These are phyloP conservation scores for Poeciliopsis presidionis DNA, from an alignment of 2,797 vertebrate species.

Conservation along the genomic window DNA sequence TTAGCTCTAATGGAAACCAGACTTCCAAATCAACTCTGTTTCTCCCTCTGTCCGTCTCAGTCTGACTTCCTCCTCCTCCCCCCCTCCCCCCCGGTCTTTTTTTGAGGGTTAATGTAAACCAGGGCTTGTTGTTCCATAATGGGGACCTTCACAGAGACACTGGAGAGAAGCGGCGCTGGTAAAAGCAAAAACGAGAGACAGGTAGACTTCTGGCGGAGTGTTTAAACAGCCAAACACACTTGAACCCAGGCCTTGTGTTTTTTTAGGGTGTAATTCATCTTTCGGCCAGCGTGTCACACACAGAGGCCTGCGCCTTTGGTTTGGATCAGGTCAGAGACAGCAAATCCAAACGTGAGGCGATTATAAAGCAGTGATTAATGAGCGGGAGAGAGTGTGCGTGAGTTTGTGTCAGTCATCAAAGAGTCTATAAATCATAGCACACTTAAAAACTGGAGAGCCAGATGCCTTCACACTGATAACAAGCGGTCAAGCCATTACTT, in stretches of 20 bases:
- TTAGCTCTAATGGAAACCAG: constrained; percentile 99
- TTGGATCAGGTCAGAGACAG: constrained; percentile 38
- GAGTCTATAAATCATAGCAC: constrained; percentile 70
- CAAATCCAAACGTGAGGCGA: constrained; percentile 32
- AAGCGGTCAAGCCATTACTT: constrained; percentile 68
- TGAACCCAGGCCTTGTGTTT: constrained; percentile 7
- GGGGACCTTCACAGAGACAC: constrained; percentile 50
- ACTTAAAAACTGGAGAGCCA: constrained; percentile 68
- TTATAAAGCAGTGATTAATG: constrained; percentile 66
- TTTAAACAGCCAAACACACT: constrained; percentile 28
- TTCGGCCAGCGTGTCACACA: constrained; percentile 52
- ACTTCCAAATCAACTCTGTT: constrained; percentile 78
- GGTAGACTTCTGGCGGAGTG: constrained; percentile 23
- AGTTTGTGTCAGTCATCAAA: constrained; percentile 68
- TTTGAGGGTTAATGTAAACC: constrained; percentile 79
- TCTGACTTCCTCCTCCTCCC: constrained; percentile 52
- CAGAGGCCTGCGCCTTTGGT: constrained; percentile 56
- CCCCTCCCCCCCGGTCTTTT: constrained; percentile 49
- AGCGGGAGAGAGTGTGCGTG: constrained; percentile 44
- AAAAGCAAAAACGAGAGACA: constrained; percentile 36
- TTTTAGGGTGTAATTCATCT: constrained; percentile 38
- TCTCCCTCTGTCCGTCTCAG: constrained; percentile 37
- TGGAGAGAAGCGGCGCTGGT: constrained; percentile 36
- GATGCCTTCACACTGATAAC: constrained; percentile 77
- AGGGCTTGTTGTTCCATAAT: constrained; percentile 69